phyloP scores from a whole-genome alignment of 2,888 invertebrate genomes.

The Hypena proboscidalis region DNA sequence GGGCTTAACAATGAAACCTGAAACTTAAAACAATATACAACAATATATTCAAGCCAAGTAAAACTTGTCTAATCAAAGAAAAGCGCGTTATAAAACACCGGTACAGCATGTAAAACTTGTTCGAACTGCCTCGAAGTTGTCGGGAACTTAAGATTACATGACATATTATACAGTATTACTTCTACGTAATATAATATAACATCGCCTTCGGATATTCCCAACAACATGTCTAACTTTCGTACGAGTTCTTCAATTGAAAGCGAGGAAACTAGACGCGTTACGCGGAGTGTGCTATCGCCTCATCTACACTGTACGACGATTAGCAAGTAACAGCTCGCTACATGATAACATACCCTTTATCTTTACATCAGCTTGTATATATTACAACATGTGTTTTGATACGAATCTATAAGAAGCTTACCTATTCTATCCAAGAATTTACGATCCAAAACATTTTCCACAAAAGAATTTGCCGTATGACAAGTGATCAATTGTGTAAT shows the following conservation, averaged over 20 bases:
- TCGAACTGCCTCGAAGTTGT: constrained; percentile 16
- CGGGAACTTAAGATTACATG: constrained; percentile 26
- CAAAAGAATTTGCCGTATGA: constrained; percentile 62
- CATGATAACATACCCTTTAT: constrained; percentile 55
- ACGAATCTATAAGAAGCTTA: constrained; percentile 53
- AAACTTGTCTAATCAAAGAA: constrained; percentile 26
- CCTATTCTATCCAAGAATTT: constrained; percentile 49
- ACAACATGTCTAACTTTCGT: constrained; percentile 24
- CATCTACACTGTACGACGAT: constrained; percentile 73
- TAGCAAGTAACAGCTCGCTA: constrained; percentile 76
- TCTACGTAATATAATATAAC: constrained; percentile 11
- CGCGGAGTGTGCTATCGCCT: constrained; percentile 62
- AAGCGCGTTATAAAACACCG: constrained; percentile 18
- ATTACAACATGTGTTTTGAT: constrained; percentile 70
- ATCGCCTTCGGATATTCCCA: constrained; percentile 22
- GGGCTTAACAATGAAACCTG: too few species aligned
- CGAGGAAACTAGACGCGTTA: constrained; percentile 32
- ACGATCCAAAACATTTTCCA: constrained; percentile 62
- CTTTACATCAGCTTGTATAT: constrained; percentile 47
- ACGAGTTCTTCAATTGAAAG: constrained; percentile 35
- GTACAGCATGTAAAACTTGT: constrained; percentile 12
- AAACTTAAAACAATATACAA: too few species aligned
- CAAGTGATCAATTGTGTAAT: constrained; percentile 80
- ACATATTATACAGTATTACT: constrained; percentile 32
- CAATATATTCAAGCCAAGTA: too few species aligned